These are phyloP conservation scores for Gymnocheta viridis DNA, from an alignment of 2,888 invertebrate species.

Conservation along the genomic window DNA sequence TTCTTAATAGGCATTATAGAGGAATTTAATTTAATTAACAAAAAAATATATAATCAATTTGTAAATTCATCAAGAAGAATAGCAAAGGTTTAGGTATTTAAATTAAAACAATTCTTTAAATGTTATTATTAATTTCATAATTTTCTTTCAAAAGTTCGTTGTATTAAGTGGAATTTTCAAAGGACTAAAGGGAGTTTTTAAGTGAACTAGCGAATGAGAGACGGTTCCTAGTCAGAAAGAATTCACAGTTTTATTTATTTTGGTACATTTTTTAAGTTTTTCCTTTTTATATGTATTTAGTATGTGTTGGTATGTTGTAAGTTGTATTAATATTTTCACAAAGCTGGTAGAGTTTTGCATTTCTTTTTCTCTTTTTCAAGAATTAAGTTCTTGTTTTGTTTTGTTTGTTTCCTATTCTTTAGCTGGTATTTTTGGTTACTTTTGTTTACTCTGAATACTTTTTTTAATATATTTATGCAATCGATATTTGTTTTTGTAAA, in stretches of 20 bases:
- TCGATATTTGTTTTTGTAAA: conserved; percentile 28
- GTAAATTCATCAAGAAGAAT: background rate
- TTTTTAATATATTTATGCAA: conserved; percentile 62
- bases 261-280: conserved; percentile 9
- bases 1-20: background rate
- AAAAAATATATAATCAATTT: background rate
- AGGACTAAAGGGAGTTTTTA: conserved; percentile 6
- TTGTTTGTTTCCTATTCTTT: conserved; percentile 55
- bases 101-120: conserved; percentile 22
- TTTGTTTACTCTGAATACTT: conserved; percentile 63
- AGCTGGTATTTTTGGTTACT: conserved; percentile 58
- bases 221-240: background rate
- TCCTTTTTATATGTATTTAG: background rate
- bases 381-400: conserved; percentile 1
- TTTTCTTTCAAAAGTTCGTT: conserved; percentile 53
- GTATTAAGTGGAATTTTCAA: conserved; percentile 64
- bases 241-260: conserved; percentile 8
- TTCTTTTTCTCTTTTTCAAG: background rate
- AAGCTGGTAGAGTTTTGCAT: conserved; percentile 6
- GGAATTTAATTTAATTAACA: background rate
- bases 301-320: background rate
- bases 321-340: conserved; percentile 38
- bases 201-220: conserved; percentile 16
- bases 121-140: conserved; percentile 28
- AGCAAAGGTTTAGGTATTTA: conserved; percentile 3